Percentiles rank a stretch among this genome's conserved stretches.
phyloP scores from a whole-genome alignment of 2,888 invertebrate genomes.

The Sinelater perroti region DNA sequence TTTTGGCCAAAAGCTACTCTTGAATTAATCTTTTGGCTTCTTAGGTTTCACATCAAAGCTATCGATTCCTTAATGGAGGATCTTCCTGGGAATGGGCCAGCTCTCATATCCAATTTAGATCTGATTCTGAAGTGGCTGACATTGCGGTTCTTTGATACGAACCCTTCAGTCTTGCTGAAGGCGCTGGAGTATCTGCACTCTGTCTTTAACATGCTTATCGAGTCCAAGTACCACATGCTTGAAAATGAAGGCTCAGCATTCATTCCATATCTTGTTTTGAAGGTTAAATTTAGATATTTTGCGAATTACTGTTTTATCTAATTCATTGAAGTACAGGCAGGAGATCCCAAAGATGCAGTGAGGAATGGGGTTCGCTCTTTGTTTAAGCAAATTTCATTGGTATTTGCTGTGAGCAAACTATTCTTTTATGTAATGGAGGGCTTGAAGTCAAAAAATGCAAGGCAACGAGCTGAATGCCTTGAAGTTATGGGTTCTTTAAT shows the following conservation, averaged over 20 bases:
- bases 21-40: slow-evolving; percentile 19
- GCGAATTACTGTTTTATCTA: no score
- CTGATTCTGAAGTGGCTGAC: slow-evolving; percentile 96
- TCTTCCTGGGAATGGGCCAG: slow-evolving; percentile 77
- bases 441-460: slow-evolving; percentile 94
- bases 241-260: slow-evolving; percentile 94
- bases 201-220: slow-evolving; percentile 83
- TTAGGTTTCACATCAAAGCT: slow-evolving; percentile 93
- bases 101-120: slow-evolving; percentile 90
- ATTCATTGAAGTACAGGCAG: no score
- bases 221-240: slow-evolving; percentile 83
- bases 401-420: slow-evolving; percentile 89
- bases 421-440: slow-evolving; percentile 94
- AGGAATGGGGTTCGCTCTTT: slow-evolving; percentile 87
- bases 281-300: slow-evolving; percentile 73
- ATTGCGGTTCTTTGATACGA: slow-evolving; percentile 96
- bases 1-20: not conserved
- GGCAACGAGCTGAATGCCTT: slow-evolving; percentile 95
- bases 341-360: slow-evolving; percentile 95
- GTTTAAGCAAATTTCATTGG: slow-evolving; percentile 82
- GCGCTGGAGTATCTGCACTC: slow-evolving; percentile 90
- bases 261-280: slow-evolving; percentile 92
- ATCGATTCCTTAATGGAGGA: slow-evolving; percentile 90
- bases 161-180: slow-evolving; percentile 95
- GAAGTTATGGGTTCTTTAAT: slow-evolving; percentile 90